These are phyloP conservation scores for Ctenicera cuprea DNA, from an alignment of 2,888 invertebrate genomes.

Conservation along the genomic window DNA sequence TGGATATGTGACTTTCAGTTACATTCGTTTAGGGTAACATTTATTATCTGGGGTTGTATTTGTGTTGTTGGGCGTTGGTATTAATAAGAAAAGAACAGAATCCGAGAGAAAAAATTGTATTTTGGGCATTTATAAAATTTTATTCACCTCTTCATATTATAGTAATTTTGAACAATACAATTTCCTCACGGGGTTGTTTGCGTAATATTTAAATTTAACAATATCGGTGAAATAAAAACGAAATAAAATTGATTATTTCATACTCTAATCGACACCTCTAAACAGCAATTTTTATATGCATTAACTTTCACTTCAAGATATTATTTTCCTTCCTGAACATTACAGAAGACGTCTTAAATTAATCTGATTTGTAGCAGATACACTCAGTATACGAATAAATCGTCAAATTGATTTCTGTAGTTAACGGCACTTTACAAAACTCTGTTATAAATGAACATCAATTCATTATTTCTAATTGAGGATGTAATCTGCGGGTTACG, in stretches of 20 bases:
- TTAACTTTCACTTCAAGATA: not conserved
- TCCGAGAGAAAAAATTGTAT: no score
- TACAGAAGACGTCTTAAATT: no score
- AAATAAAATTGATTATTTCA: not conserved
- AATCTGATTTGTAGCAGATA: no score
- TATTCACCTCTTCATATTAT: not conserved
- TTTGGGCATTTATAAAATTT: not conserved
- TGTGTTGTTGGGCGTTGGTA: no score
- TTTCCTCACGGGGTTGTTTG: constrained; percentile 17
- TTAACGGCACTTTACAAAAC: not conserved
- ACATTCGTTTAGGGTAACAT: no score
- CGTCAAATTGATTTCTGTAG: not conserved
- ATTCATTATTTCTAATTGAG: constrained; percentile 47
- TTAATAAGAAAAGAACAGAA: no score
- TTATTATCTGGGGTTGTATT: no score
- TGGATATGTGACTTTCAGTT: no score
- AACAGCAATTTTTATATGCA: not conserved
- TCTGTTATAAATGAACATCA: constrained; percentile 26
- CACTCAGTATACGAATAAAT: no score
- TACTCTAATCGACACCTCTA: not conserved
- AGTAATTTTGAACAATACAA: not conserved
- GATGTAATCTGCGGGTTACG: constrained; percentile 47
- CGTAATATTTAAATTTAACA: not conserved
- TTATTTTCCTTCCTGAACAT: no score
- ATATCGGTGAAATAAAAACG: not conserved